Conservation (phyloP, 2,797 vertebrate species). For the Chaetophractus vellerosus region DNA sequence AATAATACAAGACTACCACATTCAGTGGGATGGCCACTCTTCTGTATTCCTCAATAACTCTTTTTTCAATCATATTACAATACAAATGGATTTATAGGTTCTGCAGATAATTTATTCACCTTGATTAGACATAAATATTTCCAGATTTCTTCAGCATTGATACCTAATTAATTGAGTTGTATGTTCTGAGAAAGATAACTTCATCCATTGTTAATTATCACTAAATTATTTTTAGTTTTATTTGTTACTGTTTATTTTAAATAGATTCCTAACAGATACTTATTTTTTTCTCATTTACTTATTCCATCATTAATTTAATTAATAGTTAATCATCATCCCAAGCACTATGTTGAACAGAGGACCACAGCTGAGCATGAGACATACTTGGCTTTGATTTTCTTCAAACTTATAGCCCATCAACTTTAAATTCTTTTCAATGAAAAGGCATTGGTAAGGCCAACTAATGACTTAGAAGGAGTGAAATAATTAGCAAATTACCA, state of each 20-base stretch:
- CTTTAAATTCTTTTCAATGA: not conserved
- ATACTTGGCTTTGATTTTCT: not conserved
- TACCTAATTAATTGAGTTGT: not conserved
- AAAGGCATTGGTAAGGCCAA: not conserved
- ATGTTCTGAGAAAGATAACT: not conserved
- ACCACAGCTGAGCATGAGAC: not conserved
- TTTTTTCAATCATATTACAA: not conserved
- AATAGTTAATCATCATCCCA: not conserved
- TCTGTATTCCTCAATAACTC: not conserved
- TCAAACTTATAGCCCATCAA: not conserved
- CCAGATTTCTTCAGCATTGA: not conserved
- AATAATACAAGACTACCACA: not conserved
- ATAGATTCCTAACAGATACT: not conserved
- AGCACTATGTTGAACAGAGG: not conserved
- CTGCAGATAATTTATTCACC: not conserved
- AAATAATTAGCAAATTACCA: slow-evolving; percentile 6
- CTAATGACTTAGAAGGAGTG: not conserved
- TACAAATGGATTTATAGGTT: not conserved
- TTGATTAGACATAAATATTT: not conserved
- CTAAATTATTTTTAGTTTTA: not conserved
- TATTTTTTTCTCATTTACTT: not conserved
- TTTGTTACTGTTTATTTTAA: not conserved
- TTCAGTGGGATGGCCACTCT: not conserved
- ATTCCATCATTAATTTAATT: not conserved
- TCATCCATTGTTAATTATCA: not conserved